Evolutionary conservation across 2,113 vertebrate species (phyloP).

Genomic region (Dinomys branickii): DNA sequence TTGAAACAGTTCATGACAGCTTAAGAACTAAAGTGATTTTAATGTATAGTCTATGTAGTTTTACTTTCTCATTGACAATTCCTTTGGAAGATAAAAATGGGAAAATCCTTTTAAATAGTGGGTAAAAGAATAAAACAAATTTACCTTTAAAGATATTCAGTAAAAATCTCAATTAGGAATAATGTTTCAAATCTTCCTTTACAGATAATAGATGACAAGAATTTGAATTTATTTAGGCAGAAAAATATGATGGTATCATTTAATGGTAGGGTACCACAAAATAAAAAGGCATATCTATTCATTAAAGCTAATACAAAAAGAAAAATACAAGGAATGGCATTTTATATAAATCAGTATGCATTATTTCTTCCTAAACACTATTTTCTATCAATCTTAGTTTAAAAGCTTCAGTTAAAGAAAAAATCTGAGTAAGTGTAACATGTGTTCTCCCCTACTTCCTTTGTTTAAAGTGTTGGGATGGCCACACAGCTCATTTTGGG

Average conservation of each 20-base stretch:
- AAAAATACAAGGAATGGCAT: conserved; percentile 86
- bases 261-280: conserved; percentile 90
- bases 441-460: conserved; percentile 70
- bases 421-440: conserved; percentile 78
- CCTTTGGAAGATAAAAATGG: conserved; percentile 93
- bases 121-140: conserved; percentile 93
- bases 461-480: conserved; percentile 80
- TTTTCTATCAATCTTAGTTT: conserved; percentile 87
- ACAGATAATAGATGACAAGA: conserved; percentile 88
- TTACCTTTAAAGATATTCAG: conserved; percentile 92
- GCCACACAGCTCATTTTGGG: conserved; percentile 69
- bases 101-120: conserved; percentile 94
- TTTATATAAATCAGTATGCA: conserved; percentile 86
- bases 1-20: conserved; percentile 93
- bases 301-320: conserved; percentile 88
- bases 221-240: conserved; percentile 90
- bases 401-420: conserved; percentile 81
- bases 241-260: conserved; percentile 87
- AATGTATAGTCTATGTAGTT: conserved; percentile 93
- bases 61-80: conserved; percentile 93
- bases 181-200: conserved; percentile 89
- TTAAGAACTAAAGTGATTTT: conserved; percentile 95
- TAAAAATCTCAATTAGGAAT: conserved; percentile 92
- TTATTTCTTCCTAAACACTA: conserved; percentile 86
- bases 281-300: conserved; percentile 89